phyloP scores from a whole-genome alignment of 2,797 vertebrate genomes.

The Dermochelys coriacea region DNA sequence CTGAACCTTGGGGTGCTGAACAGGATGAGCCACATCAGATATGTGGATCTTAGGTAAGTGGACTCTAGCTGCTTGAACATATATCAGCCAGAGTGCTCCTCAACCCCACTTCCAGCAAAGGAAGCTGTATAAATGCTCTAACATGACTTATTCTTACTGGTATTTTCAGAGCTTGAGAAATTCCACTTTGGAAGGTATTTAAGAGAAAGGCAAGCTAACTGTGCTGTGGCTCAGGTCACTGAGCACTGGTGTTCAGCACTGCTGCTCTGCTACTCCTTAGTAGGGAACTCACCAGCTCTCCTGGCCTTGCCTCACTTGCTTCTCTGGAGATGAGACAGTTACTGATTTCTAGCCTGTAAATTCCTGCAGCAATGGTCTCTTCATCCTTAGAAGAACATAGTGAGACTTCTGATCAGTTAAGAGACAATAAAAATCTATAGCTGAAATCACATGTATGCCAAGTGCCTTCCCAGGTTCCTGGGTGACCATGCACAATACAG shows the following conservation, averaged over 20 bases:
- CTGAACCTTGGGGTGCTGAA: slow-evolving; percentile 86
- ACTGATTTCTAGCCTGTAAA: not conserved
- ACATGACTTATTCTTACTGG: not conserved
- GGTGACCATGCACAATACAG: not conserved
- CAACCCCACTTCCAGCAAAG: not conserved
- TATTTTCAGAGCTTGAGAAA: not conserved
- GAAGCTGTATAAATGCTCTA: not conserved
- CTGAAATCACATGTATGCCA: not conserved
- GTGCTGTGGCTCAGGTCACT: not conserved
- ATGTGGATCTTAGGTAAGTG: slow-evolving; percentile 92
- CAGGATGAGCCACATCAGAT: slow-evolving; percentile 89
- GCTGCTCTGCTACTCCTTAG: not conserved
- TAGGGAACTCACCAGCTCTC: not conserved
- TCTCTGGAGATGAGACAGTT: not conserved
- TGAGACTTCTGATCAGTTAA: too few species aligned
- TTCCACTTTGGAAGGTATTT: not conserved
- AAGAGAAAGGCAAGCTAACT: not conserved
- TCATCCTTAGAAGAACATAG: too few species aligned
- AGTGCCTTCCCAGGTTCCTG: not conserved
- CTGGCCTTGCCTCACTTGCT: not conserved
- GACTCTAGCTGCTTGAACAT: not conserved
- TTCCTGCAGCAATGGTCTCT: too few species aligned
- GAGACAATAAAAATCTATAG: too few species aligned
- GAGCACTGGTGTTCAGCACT: not conserved
- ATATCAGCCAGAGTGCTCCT: not conserved